Percentiles rank a stretch among this genome's conserved stretches.
phyloP scores from a whole-genome alignment of 2,797 vertebrate genomes.

The Pseudochirops corinnae region DNA sequence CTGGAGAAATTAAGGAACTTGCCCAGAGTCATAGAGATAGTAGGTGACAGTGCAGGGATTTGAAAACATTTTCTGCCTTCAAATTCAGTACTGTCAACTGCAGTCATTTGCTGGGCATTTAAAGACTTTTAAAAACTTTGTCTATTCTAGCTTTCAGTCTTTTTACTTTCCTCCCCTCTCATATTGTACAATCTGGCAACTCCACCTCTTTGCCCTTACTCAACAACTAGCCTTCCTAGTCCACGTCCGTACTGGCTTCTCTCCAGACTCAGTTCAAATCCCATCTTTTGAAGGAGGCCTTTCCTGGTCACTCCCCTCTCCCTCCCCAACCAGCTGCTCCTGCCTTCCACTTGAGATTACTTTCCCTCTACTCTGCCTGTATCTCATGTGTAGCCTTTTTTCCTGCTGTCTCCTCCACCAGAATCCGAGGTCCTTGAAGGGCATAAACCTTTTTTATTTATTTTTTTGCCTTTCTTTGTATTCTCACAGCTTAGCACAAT shows the following conservation, averaged over 20 bases:
- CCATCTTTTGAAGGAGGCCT: neutral
- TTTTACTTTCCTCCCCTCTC: neutral
- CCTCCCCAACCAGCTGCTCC: accelerated
- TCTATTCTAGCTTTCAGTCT: neutral
- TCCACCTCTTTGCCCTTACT: neutral
- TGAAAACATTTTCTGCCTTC: too few species aligned
- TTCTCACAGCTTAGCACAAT: neutral
- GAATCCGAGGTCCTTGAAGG: neutral
- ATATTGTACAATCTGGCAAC: neutral
- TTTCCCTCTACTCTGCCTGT: neutral
- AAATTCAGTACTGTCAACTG: too few species aligned
- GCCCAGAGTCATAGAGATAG: too few species aligned
- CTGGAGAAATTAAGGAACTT: too few species aligned
- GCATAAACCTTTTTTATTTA: neutral
- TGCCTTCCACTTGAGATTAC: neutral
- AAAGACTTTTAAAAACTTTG: too few species aligned
- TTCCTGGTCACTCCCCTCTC: neutral
- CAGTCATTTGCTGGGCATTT: too few species aligned
- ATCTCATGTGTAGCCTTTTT: neutral
- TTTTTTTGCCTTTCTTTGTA: neutral
- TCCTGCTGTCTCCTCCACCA: neutral
- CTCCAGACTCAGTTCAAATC: neutral
- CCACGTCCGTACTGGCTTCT: neutral
- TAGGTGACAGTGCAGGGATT: too few species aligned
- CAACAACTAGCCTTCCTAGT: neutral